Evolutionary conservation across 1,140 invertebrate genomes (phyloP).

Genomic region (Leptonema lineaticorne): DNA sequence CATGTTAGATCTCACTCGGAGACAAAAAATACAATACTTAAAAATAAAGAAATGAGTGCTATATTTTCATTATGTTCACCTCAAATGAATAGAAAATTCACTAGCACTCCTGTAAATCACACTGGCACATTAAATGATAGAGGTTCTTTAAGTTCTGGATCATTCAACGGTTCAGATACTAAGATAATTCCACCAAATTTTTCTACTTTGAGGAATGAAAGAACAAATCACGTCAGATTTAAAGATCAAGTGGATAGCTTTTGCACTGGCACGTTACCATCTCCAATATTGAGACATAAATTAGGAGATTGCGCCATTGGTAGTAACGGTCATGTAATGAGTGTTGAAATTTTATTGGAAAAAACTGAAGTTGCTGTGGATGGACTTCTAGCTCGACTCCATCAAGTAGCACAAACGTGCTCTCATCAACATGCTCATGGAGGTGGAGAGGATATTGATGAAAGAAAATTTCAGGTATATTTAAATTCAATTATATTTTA

Average conservation of each 20-base stretch:
- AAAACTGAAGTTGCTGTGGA: slow-evolving; percentile 68
- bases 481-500: neutral
- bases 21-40: slow-evolving; percentile 53
- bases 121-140: slow-evolving; percentile 23
- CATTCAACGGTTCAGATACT: slow-evolving; percentile 29
- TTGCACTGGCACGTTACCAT: slow-evolving; percentile 47
- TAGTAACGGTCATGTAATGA: slow-evolving; percentile 59
- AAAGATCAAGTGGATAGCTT: slow-evolving; percentile 55
- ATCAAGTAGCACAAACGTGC: slow-evolving; percentile 68
- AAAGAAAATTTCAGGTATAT: slow-evolving; percentile 68
- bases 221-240: slow-evolving; percentile 53
- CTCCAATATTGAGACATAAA: slow-evolving; percentile 51
- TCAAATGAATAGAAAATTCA: slow-evolving; percentile 55
- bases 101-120: slow-evolving; percentile 28
- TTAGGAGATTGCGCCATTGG: slow-evolving; percentile 50
- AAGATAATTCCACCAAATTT: slow-evolving; percentile 25
- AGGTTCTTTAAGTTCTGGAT: slow-evolving; percentile 23
- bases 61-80: slow-evolving; percentile 55
- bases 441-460: slow-evolving; percentile 68
- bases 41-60: slow-evolving; percentile 54
- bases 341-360: slow-evolving; percentile 61
- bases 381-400: slow-evolving; percentile 63
- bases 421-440: slow-evolving; percentile 67
- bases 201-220: slow-evolving; percentile 45
- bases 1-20: slow-evolving; percentile 55